These are phyloP conservation scores for Hydriomena furcata DNA, from an alignment of 2,888 invertebrate species.

Conservation along the genomic window DNA sequence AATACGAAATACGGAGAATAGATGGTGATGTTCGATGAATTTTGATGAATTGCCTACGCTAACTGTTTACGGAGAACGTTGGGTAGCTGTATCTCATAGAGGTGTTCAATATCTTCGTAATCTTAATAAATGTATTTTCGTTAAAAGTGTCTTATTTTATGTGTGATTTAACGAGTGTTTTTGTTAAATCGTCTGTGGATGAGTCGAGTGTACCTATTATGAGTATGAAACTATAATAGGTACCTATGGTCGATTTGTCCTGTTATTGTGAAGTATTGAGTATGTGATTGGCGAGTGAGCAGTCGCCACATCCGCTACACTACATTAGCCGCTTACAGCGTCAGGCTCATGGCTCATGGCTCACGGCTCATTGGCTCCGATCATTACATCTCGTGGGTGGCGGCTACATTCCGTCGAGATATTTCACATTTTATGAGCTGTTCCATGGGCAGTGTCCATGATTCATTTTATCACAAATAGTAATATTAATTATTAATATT, in stretches of 20 bases:
- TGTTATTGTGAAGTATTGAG: background rate
- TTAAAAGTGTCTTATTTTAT: background rate
- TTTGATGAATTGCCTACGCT: background rate
- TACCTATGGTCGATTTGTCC: background rate
- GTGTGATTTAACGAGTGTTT: no score
- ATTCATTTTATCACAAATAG: background rate
- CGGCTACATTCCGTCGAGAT: constrained; percentile 2
- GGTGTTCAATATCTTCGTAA: no score
- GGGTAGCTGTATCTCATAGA: no score
- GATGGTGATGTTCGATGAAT: background rate
- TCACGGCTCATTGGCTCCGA: constrained; percentile 16
- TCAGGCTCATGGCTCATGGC: constrained; percentile 2
- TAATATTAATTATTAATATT: no score
- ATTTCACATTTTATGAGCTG: constrained; percentile 9
- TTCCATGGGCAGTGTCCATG: background rate
- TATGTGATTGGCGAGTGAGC: no score
- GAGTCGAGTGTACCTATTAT: no score
- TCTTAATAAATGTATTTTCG: no score
- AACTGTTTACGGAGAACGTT: background rate
- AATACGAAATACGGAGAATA: background rate
- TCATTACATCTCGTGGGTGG: constrained; percentile 13
- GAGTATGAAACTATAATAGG: no score
- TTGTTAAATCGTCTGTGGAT: no score
- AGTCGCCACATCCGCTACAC: constrained; percentile 4
- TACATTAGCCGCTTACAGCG: constrained; percentile 10